Base-by-base conservation (phyloP, 23 tunicate genomes). In the Styela clava region DNA sequence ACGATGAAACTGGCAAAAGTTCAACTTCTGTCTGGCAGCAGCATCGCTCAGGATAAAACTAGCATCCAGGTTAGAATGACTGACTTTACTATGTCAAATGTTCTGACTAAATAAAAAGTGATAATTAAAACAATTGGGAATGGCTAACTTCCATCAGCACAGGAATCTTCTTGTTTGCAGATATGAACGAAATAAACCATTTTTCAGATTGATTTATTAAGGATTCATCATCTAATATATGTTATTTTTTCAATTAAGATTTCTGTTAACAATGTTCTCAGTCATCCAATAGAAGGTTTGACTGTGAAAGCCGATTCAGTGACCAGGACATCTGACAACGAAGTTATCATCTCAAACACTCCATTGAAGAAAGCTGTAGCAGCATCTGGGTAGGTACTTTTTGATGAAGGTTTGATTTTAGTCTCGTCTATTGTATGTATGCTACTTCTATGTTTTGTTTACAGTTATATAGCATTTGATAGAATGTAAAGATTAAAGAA, bases 221-320 rank as follows among this genome's bases (percentile, higher is more conserved):
- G n/a, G n/a, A n/a, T n/a, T n/a, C n/a, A n/a, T n/a, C n/a, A n/a
- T n/a, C n/a, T n/a, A n/a, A n/a, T n/a, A n/a, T 44, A 44, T 44
- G 56, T 44, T 12, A 44, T 44, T 44, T 72, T 31, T 9, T n/a
- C 74, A 23, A n/a, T 79, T 7, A 76, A 44, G 90, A 69, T 92
- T 31, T 77, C 86, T 32, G 80, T 92, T 27, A 31, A 33, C 79
- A 87, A 92, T 30, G 88, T 92, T 0, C 79, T 92, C 56, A 61
- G 74, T 51, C 91, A 87, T 63, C 88, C 97, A 2, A 44, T 92
- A 25, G 72, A 86, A 33, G 79, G 74, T 27, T 63, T 92, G 31
- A 79, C 69, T 33, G 92, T 92, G 36, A 87, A 79, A 83, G 91
- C 80, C 2, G 97, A 92, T 30, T 83, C 92, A 1, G 84, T 92